Evolutionary conservation across 2,113 vertebrate species (phyloP).

Genomic region (Perognathus longimembris): DNA sequence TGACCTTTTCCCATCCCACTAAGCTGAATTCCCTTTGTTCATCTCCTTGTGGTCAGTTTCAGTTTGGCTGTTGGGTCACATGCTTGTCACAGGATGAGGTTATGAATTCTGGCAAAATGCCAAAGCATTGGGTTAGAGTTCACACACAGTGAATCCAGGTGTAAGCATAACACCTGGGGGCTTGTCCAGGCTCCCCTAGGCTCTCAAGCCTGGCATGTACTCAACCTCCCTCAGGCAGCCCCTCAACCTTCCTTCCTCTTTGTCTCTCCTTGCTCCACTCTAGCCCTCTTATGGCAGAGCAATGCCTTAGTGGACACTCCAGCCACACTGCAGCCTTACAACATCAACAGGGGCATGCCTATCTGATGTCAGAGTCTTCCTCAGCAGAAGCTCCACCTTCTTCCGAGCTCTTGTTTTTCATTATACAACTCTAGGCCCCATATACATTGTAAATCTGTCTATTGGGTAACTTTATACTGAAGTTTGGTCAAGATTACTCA

Average conservation of each 20-base stretch:
- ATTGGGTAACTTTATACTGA: background rate
- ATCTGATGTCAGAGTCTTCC: background rate
- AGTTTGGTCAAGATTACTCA: background rate
- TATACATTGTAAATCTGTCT: background rate
- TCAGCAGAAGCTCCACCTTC: background rate
- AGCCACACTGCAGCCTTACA: background rate
- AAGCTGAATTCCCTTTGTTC: background rate
- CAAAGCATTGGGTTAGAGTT: background rate
- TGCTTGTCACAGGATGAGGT: slow-evolving; percentile 44
- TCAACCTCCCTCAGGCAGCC: background rate
- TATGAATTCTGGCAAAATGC: background rate
- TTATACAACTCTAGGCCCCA: background rate
- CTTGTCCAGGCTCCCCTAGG: background rate
- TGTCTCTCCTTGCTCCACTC: background rate
- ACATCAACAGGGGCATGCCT: background rate
- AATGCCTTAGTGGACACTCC: background rate
- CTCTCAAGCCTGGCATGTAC: background rate
- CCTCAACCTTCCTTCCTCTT: accelerated
- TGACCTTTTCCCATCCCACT: background rate
- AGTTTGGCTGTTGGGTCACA: slow-evolving; percentile 44
- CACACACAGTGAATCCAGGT: background rate
- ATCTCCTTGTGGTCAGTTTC: background rate
- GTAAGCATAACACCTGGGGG: background rate
- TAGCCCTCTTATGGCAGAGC: background rate
- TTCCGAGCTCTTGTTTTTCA: background rate